Evolutionary conservation across 2,797 vertebrate species (phyloP), one percentile per base, ranked within the genome.

Genomic region (Ctenopoma multispine): DNA sequence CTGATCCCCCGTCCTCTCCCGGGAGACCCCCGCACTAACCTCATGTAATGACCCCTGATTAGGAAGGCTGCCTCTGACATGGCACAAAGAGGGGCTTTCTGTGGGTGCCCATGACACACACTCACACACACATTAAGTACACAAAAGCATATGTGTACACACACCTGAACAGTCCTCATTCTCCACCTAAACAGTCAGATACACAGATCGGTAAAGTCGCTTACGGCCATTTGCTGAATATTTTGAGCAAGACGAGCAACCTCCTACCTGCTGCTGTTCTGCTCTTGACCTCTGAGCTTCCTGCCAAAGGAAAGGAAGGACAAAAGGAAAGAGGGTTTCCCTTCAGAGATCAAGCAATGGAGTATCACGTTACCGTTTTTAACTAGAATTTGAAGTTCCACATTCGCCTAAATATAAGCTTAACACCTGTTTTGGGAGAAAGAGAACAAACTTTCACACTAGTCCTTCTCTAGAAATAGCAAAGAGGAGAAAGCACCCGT

Each of bases 11-110:
- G 75, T 71, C 75, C 70, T 72, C 64, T 90, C 90, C 89, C 87
- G 9, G 68, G 89, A 86, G 89, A 91, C 87, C 84, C 77, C 62
- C 4, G 57, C 82, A 79, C 91, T 91, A 90, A 92, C 91, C 90
- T 89, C 87, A 75, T 87, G 89, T 92, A 92, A 92, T 92, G 91
- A 92, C 86, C 87, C 86, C 87, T 92, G 91, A 92, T 92, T 92
- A 91, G 90, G 87, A 88, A 82, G 88, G 85, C 88, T 80, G 89
- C 87, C 85, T 84, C 79, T 77, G 80, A 90, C 82, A 66, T 62
- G 38, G 75, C 87, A 91, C 91, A 92, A 92, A 91, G 90, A 90
- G 67, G 76, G 84, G 84, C 90, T 88, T 91, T 92, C 87, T 90
- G 85, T 85, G 84, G 87, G 75, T 84, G 59, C 74, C 41, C 20